These are phyloP conservation scores for Apolygus lucorum DNA, from an alignment of 1,140 invertebrate genomes.

Conservation along the genomic window DNA sequence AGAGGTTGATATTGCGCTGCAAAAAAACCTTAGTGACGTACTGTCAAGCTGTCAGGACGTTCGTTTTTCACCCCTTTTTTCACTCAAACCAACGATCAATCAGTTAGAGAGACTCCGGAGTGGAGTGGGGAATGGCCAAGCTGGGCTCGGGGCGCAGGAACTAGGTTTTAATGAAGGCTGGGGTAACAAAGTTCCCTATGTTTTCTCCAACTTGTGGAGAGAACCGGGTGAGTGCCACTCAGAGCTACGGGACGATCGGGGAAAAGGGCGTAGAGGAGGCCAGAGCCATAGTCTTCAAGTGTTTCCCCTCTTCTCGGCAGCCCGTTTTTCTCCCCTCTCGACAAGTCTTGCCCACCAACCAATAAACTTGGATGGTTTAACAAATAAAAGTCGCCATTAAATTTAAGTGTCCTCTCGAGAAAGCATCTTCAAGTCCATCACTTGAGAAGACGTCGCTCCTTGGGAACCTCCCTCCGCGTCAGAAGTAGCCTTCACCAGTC, in stretches of 20 bases:
- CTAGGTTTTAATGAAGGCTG: neutral
- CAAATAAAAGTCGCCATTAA: constrained; percentile 15
- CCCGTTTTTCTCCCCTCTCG: neutral
- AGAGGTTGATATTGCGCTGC: no score
- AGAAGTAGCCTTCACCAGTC: no score
- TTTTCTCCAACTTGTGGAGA: neutral
- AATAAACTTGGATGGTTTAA: constrained; percentile 17
- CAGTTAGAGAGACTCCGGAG: no score
- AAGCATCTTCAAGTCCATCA: neutral
- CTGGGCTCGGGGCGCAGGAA: no score
- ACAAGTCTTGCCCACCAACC: neutral
- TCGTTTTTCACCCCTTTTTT: no score
- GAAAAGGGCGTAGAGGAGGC: neutral
- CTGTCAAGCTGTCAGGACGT: no score
- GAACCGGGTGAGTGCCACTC: neutral
- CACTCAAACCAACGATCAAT: no score
- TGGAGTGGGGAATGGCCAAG: no score
- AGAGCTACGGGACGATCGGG: neutral
- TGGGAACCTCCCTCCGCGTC: no score
- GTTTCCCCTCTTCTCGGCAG: no score
- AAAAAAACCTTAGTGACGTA: no score
- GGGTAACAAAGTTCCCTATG: neutral
- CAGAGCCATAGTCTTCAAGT: neutral
- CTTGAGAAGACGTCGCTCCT: neutral
- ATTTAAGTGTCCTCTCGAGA: neutral